phyloP scores from a whole-genome alignment of 2,113 vertebrate genomes.

The Callaeas wilsoni region DNA sequence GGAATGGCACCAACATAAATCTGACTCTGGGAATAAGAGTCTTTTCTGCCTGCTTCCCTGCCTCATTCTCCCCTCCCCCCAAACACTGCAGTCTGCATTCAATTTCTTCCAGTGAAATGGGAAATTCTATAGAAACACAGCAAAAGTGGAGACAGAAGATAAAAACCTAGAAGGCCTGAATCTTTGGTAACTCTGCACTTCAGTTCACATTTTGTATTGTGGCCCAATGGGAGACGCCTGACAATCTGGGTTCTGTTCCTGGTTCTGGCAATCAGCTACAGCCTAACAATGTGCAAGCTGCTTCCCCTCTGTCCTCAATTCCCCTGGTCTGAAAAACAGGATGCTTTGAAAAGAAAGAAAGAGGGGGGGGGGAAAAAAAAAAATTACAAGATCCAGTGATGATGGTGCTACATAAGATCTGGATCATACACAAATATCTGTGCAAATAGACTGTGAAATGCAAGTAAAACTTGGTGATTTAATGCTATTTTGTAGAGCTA shows the following conservation, averaged over 20 bases:
- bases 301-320: conserved; percentile 56
- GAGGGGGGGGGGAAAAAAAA: neutral
- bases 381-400: neutral
- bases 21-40: neutral
- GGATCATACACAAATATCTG: neutral
- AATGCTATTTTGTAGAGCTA: neutral
- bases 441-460: neutral
- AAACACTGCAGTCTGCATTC: neutral
- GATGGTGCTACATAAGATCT: neutral
- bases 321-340: conserved; percentile 44
- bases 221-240: conserved; percentile 30
- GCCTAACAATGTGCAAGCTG: conserved; percentile 52
- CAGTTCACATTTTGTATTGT: conserved; percentile 16
- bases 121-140: neutral
- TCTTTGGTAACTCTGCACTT: neutral
- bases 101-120: neutral
- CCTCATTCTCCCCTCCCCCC: neutral
- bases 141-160: neutral
- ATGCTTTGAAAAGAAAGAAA: neutral
- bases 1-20: neutral
- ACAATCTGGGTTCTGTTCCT: conserved; percentile 56
- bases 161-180: neutral
- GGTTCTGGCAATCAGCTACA: conserved; percentile 46
- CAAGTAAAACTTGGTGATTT: neutral
- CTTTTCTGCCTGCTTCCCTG: neutral